Percentiles rank a stretch among this genome's conserved stretches.
phyloP scores from a whole-genome alignment of 2,888 invertebrate genomes.

The Formica aserva region DNA sequence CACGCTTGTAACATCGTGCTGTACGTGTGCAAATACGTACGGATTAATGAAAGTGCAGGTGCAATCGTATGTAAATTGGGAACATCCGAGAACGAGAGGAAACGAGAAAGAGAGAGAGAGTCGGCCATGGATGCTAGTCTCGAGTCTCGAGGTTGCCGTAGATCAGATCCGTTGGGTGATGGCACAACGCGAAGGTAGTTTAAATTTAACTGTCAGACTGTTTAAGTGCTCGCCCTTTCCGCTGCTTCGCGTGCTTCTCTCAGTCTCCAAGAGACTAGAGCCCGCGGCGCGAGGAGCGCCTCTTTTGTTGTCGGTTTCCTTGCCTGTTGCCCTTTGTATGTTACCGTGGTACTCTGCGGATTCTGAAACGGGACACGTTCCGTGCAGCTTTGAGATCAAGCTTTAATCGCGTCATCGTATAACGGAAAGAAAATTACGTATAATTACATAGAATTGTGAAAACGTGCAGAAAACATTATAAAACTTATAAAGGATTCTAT shows the following conservation, averaged over 20 bases:
- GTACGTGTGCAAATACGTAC: conserved; percentile 59
- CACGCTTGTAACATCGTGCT: conserved; percentile 18
- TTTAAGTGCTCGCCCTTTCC: conserved; percentile 75
- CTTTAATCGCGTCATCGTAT: neutral
- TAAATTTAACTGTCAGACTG: conserved; percentile 81
- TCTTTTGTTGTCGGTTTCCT: conserved; percentile 45
- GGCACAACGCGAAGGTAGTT: conserved; percentile 71
- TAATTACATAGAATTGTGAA: too few relatives aligned
- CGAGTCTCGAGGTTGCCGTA: conserved; percentile 69
- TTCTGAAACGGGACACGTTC: conserved; percentile 37
- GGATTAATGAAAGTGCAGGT: conserved; percentile 73
- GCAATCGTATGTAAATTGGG: conserved; percentile 76
- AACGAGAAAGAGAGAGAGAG: neutral
- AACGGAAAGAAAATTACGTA: neutral
- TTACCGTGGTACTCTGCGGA: neutral
- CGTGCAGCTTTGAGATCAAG: neutral
- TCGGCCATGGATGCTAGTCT: conserved; percentile 13
- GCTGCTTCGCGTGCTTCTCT: conserved; percentile 38
- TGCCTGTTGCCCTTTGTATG: conserved; percentile 8
- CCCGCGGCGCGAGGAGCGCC: conserved; percentile 37
- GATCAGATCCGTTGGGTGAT: conserved; percentile 75
- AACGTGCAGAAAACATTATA: neutral
- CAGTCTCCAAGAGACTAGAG: conserved; percentile 24
- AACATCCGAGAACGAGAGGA: conserved; percentile 44
- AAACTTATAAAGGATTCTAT: neutral